phyloP scores from a whole-genome alignment of 2,113 vertebrate species.

The Scalopus aquaticus region DNA sequence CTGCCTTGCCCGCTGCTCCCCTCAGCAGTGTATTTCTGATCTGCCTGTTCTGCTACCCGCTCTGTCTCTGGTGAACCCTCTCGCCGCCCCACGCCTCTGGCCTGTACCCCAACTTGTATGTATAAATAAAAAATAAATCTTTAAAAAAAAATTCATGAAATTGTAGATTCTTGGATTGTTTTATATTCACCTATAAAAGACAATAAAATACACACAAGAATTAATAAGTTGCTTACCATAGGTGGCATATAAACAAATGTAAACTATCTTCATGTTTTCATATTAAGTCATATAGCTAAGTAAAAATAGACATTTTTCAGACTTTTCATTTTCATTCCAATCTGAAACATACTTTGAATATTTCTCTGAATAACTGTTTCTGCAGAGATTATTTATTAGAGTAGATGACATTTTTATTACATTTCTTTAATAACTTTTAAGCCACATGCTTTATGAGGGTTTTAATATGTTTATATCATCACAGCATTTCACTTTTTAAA shows the following conservation, averaged over 20 bases:
- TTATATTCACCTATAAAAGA: not conserved
- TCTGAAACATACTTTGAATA: not conserved
- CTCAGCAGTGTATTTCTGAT: no score
- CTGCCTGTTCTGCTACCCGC: no score
- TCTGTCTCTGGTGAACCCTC: no score
- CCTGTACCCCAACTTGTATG: no score
- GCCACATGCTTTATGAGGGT: not conserved
- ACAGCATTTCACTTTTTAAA: not conserved
- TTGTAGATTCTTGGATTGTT: not conserved
- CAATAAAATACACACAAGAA: not conserved
- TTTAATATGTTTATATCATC: not conserved
- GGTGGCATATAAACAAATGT: not conserved
- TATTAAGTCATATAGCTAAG: not conserved
- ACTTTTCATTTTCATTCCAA: not conserved
- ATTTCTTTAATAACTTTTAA: not conserved
- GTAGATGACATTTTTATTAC: not conserved
- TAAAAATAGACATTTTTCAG: not conserved
- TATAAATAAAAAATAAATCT: no score
- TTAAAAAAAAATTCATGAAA: not conserved
- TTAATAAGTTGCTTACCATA: not conserved
- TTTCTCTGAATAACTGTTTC: constrained; percentile 7
- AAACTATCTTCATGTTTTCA: not conserved
- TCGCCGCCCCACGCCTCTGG: no score
- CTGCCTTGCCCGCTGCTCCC: no score
- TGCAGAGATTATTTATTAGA: not conserved